Conservation (phyloP, 2,113 vertebrate species). For the Peromyscus californicus region DNA sequence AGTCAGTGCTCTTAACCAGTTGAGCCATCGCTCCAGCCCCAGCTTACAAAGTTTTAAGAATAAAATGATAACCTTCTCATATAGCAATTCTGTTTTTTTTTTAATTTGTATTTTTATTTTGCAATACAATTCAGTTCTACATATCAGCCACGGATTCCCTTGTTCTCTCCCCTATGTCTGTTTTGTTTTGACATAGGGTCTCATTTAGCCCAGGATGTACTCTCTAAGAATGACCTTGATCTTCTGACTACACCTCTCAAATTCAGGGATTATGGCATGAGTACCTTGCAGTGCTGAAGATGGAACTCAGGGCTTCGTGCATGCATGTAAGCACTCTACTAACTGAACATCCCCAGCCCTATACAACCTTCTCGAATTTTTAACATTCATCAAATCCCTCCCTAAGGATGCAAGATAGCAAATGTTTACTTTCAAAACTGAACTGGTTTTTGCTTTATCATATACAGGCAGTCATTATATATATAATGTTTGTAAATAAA, state of each 20-base stretch:
- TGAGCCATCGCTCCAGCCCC: neutral
- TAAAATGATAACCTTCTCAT: constrained; percentile 53
- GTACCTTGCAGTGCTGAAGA: neutral
- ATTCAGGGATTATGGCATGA: neutral
- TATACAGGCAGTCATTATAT: neutral
- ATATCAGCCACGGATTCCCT: too few relatives aligned
- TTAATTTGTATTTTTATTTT: too few relatives aligned
- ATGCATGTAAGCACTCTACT: neutral
- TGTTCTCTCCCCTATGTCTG: too few relatives aligned
- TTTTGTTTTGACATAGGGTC: neutral
- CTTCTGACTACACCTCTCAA: neutral
- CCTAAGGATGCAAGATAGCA: neutral
- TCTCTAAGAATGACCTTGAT: neutral
- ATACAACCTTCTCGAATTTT: neutral
- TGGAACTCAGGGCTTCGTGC: neutral
- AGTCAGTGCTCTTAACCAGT: neutral
- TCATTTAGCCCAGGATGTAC: neutral
- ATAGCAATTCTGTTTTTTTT: neutral
- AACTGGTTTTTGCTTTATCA: constrained; percentile 67
- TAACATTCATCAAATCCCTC: constrained; percentile 45
- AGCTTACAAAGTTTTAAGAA: constrained; percentile 42
- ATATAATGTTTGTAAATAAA: constrained; percentile 72
- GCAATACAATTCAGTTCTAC: too few relatives aligned
- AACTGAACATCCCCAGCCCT: neutral
- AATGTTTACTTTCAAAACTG: constrained; percentile 61